phyloP scores from a whole-genome alignment of 1,140 invertebrate species.

The Caerostris extrusa region DNA sequence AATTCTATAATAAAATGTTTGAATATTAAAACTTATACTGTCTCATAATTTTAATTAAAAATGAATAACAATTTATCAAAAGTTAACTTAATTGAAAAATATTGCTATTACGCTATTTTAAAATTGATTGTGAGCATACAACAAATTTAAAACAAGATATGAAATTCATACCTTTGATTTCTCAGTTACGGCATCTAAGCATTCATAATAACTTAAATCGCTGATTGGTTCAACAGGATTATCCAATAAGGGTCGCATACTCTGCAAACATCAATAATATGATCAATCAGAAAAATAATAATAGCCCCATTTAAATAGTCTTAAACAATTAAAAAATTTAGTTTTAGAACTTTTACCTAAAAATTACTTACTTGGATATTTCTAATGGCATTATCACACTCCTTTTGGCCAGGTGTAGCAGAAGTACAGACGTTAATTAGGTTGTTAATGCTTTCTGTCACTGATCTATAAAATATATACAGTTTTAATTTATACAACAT shows the following conservation, averaged over 20 bases:
- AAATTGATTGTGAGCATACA: too few species aligned
- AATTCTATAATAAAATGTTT: too few species aligned
- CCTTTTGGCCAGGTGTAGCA: constrained; percentile 94
- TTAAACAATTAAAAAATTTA: neutral
- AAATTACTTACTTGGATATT: constrained; percentile 88
- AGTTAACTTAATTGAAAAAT: too few species aligned
- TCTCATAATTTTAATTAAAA: too few species aligned
- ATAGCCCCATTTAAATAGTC: neutral
- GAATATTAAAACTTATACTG: too few species aligned
- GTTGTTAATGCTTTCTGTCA: constrained; percentile 96
- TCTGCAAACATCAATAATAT: constrained; percentile 79
- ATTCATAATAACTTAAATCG: constrained; percentile 95
- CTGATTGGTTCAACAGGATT: constrained; percentile 94
- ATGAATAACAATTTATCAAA: too few species aligned
- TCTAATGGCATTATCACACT: constrained; percentile 97
- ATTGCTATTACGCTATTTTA: too few species aligned
- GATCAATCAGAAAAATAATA: neutral
- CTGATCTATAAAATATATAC: constrained; percentile 83
- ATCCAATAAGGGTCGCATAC: constrained; percentile 89
- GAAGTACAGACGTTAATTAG: constrained; percentile 92
- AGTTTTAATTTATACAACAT: neutral
- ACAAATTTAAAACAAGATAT: too few species aligned
- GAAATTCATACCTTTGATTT: constrained; percentile 87
- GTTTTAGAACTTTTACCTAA: neutral
- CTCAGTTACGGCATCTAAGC: constrained; percentile 95